phyloP scores from a whole-genome alignment of 2,888 invertebrate genomes.

The Anorthoa munda region DNA sequence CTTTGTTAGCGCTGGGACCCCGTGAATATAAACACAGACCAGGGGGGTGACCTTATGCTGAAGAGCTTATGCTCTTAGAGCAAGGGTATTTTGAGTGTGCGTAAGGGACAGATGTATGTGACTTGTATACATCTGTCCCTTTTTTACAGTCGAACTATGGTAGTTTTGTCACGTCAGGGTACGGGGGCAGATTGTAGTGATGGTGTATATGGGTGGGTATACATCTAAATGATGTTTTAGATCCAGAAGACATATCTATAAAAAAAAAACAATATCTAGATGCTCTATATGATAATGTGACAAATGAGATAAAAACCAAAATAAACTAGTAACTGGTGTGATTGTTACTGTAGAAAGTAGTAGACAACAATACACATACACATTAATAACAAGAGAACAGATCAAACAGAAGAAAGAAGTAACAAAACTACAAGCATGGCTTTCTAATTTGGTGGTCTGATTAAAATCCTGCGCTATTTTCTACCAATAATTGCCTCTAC shows the following conservation, averaged over 20 bases:
- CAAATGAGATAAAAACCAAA: neutral
- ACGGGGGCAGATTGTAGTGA: too few species aligned
- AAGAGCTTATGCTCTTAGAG: too few species aligned
- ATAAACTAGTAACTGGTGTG: neutral
- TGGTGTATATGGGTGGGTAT: too few species aligned
- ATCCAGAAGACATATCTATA: neutral
- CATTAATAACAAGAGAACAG: neutral
- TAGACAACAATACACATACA: neutral
- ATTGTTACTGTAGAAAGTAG: neutral
- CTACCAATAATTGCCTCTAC: neutral
- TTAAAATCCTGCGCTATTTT: neutral
- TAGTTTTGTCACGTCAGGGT: too few species aligned
- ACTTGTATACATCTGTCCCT: too few species aligned
- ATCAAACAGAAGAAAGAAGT: neutral
- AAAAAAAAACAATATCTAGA: neutral
- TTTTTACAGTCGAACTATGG: too few species aligned
- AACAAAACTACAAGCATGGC: neutral
- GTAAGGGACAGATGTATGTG: too few species aligned
- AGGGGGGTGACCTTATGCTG: too few species aligned
- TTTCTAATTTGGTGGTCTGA: neutral
- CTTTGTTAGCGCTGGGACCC: too few species aligned
- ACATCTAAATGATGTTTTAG: neutral
- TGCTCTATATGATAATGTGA: too few species aligned
- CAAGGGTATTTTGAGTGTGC: too few species aligned
- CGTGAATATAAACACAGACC: too few species aligned